phyloP scores from a whole-genome alignment of 2,797 vertebrate species.

The Cottoperca gobio region DNA sequence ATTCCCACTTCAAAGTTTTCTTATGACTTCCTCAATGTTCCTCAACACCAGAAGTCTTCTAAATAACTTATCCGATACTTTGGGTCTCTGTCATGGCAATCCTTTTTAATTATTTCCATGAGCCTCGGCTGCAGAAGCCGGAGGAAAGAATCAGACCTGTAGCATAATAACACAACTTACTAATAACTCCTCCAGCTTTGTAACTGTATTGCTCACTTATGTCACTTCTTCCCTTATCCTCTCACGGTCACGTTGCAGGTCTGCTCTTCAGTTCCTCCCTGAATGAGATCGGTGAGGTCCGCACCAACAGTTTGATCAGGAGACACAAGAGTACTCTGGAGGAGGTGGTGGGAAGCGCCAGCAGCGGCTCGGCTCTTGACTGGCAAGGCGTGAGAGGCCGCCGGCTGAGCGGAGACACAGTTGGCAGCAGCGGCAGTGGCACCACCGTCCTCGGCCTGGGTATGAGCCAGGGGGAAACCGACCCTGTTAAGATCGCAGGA shows the following conservation, averaged over 20 bases:
- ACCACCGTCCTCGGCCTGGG: slow-evolving; percentile 73
- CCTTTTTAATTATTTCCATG: slow-evolving; percentile 1
- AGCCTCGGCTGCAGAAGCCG: slow-evolving; percentile 13
- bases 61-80: not conserved
- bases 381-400: slow-evolving; percentile 83
- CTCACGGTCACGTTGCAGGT: slow-evolving; percentile 74
- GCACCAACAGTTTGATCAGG: slow-evolving; percentile 82
- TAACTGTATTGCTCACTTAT: not conserved
- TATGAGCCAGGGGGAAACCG: slow-evolving; percentile 74
- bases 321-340: slow-evolving; percentile 88
- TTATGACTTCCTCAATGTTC: not conserved
- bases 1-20: not conserved
- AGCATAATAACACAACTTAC: no score
- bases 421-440: slow-evolving; percentile 57
- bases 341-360: slow-evolving; percentile 70
- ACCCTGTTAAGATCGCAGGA: slow-evolving; percentile 76
- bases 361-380: slow-evolving; percentile 55
- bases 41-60: not conserved
- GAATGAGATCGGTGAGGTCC: slow-evolving; percentile 82
- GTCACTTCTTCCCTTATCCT: not conserved
- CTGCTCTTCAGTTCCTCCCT: slow-evolving; percentile 83
- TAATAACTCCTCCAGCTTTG: no score
- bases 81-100: not conserved
- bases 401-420: slow-evolving; percentile 74
- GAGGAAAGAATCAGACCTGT: not conserved